Evolutionary conservation across 2,797 vertebrate genomes (phyloP), one percentile per base, ranked within the genome.

Genomic region (Pteropus rufus): DNA sequence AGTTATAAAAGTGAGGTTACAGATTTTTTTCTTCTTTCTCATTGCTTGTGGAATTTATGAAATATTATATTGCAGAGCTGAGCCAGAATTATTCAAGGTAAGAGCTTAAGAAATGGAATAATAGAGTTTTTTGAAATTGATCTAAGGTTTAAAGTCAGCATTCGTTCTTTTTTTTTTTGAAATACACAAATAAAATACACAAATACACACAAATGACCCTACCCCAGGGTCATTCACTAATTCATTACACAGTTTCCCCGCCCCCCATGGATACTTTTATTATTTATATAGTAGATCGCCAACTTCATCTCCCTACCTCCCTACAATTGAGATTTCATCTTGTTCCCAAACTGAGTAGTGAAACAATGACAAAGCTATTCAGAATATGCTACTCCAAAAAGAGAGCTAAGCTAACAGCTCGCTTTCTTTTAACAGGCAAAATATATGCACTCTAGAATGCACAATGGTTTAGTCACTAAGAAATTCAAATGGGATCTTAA

Each of bases 91-190:
- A 70, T 75, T 85, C 8, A 90, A 93, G 18, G n/a, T n/a, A 3
- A 93, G 23, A 89, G 39, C n/a, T 89, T 76, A 65, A 75, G 67
- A 89, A 89, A 83, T 54, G 56, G 10, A 49, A 88, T 62, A 65
- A 84, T 39, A 94, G 75, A 60, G 39, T 80, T 90, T 90, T 84
- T 91, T 77, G 52, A 82, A 94, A 34, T 26, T 58, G 31, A 80
- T 54, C 87, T 81, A 80, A 91, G 36, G 5, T 72, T 97, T 75
- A 64, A 64, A 85, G 75, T 79, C 29, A 69, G 24, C 14, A 36
- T 90, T 95, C 36, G 3, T 89, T 96, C 95, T 36, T 36, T 36
- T n/a, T 36, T 36, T 93, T 83, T 79, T 70, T 58, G 56, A 73
- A 81, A 77, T 41, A 60, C 7, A 90, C n/a, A 93, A 64, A 64